Evolutionary conservation across 1,140 invertebrate species (phyloP), one percentile per base, ranked within the genome.

Genomic region (Sminthurinus signatus): DNA sequence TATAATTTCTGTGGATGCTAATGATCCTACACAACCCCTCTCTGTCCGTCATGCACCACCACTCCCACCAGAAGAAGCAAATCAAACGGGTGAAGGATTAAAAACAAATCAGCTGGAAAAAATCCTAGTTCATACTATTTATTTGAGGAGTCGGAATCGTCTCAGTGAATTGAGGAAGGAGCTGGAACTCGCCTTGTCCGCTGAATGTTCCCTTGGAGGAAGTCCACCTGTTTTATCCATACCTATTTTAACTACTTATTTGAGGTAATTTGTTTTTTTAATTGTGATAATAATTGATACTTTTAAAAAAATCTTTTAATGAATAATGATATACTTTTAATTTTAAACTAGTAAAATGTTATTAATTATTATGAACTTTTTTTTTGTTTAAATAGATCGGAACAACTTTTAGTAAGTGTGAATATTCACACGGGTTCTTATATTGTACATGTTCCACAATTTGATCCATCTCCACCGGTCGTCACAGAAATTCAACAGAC

Each of bases 91-190:
- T 8, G 60, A 72, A 61, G 67, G 64, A 5, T 43, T 72, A 3
- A 65, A 55, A 46, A 60, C 44, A 14, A 68, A 69, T 59, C 69
- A 71, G n/a, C 39, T 64, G 43, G 51, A 70, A 46, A 72, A 61
- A 59, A 79, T 98, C 48, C 79, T 98, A n/a, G 92, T 96, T n/a
- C 91, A 96, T 73, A 98, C 94, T 0, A 94, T 98, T 73, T 94
- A 97, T 76, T 87, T 96, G 28, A 81, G 96, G 62, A 93, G 92
- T 0, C 83, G 87, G 56, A 86, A 85, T 68, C 80, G 91, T 21
- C 79, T 96, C 5, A 81, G 81, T 32, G 89, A 94, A 74, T 81
- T 96, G n/a, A 88, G 88, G 76, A 84, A 88, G 64, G 85, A 90
- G 73, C 74, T 92, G 31, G 73, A 79, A 65, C 29, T 68, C 21